A percentile compares a stretch with the other conserved stretches of the same genome.
Evolutionary conservation across 2,888 invertebrate genomes (phyloP).

Genomic region (Ochropleura plecta): DNA sequence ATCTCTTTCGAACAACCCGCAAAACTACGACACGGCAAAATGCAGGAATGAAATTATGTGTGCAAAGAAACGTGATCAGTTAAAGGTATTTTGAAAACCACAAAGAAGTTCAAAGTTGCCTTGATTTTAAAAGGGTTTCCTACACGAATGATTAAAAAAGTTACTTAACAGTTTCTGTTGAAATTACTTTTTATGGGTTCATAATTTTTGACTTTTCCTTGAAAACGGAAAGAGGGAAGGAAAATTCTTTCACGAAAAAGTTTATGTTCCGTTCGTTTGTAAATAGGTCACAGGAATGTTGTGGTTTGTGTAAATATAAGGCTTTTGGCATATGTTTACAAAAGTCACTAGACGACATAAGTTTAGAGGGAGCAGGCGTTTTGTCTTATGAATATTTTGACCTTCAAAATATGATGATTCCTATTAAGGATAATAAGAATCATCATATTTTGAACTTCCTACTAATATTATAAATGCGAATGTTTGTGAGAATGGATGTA

Average conservation of each 20-base stretch:
- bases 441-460: too few species aligned
- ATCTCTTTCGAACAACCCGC: too few species aligned
- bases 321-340: neutral
- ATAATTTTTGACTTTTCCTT: constrained; percentile 18
- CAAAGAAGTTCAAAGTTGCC: constrained; percentile 1
- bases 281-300: neutral
- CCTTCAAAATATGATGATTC: neutral
- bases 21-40: neutral
- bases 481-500: too few species aligned
- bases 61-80: neutral
- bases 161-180: constrained; percentile 3
- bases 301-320: neutral
- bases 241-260: neutral
- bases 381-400: neutral
- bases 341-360: neutral
- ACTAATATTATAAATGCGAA: too few species aligned
- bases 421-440: too few species aligned
- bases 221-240: neutral
- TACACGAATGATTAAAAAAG: constrained; percentile 24
- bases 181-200: constrained; percentile 37
- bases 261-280: neutral
- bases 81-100: neutral
- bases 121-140: constrained; percentile 6
- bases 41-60: neutral
- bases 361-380: neutral